Evolutionary conservation across 2,797 vertebrate species (phyloP), one percentile per base, ranked within the genome.

Genomic region (Lepus townsendii): DNA sequence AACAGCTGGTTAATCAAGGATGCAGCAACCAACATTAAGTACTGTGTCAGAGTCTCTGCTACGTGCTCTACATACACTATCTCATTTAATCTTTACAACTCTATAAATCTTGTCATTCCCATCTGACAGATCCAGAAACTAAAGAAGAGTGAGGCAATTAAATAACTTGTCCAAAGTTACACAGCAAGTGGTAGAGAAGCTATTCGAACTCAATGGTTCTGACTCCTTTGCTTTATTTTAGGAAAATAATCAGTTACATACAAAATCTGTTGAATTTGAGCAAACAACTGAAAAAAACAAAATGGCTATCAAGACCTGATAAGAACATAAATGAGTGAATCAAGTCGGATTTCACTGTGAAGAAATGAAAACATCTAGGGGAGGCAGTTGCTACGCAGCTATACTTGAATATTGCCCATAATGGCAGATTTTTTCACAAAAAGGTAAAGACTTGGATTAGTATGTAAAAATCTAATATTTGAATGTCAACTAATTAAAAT

Each of bases 61-160:
- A n/a, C 57, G 13, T 87, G 47, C 50, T 60, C 96, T 94, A 93
- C 20, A 89, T 91, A 76, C 16, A 84, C 88, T 82, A 78, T 92
- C 57, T 88, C 35, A 95, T 63, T 96, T 75, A 87, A 84, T 95
- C 19, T 83, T 89, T 87, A 93, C 47, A 96, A 83, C 14, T 76
- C 38, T 85, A 47, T 82, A 90, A 82, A 80, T 90, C 54, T 75
- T 93, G 78, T 63, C 27, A 22, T 91, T 92, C 76, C 24, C 57
- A 80, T 92, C 89, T 92, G 80, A 90, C 26, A 66, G 60, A 35
- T 73, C 84, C 35, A 93, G 85, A 82, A 94, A 88, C 80, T 78
- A 10, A 86, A 91, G n/a, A 78, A 32, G 54, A 91, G 35, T 85
- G 30, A 84, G 27, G 27, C 38, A 84, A 69, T 78, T 83, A 94